Percentiles rank a stretch among this genome's conserved stretches.
These are phyloP conservation scores for Rhinopithecus roxellana DNA, from an alignment of 2,113 vertebrate genomes.

Conservation along the genomic window DNA sequence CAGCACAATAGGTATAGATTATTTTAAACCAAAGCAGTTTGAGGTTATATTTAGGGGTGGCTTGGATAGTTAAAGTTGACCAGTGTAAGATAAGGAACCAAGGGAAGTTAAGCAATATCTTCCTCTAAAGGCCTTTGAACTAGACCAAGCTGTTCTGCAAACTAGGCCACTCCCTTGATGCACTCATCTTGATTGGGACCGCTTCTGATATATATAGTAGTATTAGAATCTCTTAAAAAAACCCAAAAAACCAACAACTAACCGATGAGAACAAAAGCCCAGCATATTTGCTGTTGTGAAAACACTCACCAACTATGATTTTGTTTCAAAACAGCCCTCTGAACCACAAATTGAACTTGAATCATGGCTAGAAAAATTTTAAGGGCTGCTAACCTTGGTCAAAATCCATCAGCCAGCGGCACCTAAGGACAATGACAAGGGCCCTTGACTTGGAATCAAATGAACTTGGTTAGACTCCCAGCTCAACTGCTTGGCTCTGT, in stretches of 20 bases:
- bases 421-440: background rate
- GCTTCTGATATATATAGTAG: background rate
- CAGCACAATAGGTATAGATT: too few species aligned
- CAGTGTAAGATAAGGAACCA: background rate
- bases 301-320: background rate
- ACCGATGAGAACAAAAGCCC: background rate
- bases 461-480: background rate
- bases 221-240: background rate
- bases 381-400: background rate
- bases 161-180: too few species aligned
- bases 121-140: background rate
- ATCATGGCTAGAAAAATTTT: background rate
- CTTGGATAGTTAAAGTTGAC: background rate
- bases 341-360: background rate
- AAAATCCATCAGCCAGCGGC: background rate
- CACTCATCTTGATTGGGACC: background rate
- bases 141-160: background rate
- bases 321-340: background rate
- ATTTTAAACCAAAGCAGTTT: background rate
- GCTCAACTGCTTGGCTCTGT: background rate
- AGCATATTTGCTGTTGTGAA: background rate
- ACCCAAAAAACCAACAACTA: too few species aligned
- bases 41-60: background rate
- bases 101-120: background rate
- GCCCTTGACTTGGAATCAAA: background rate